phyloP scores from a whole-genome alignment of 2,888 invertebrate genomes.

The Micropterix aruncella region DNA sequence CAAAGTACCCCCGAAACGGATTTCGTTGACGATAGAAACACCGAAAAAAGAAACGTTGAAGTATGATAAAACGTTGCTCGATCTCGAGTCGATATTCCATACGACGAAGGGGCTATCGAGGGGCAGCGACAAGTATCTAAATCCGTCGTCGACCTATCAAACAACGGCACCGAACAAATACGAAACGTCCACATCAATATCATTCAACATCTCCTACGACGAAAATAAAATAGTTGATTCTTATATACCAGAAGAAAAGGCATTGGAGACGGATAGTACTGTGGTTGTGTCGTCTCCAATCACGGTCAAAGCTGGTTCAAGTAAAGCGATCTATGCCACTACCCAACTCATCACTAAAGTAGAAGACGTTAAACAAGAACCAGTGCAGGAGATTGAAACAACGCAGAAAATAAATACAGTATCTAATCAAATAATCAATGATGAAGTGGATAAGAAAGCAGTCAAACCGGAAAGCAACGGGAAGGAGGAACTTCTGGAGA shows the following conservation, averaged over 20 bases:
- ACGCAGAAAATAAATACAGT: too few species aligned
- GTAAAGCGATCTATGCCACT: conserved; percentile 25
- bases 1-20: conserved; percentile 9
- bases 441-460: conserved; percentile 1
- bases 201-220: not conserved
- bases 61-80: conserved; percentile 6
- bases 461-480: conserved; percentile 29
- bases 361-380: too few species aligned
- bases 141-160: conserved; percentile 2
- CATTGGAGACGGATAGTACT: not conserved
- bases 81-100: conserved; percentile 6
- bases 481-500: conserved; percentile 51
- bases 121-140: too few species aligned
- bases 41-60: not conserved
- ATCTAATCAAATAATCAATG: conserved; percentile 21
- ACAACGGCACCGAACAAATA: conserved; percentile 1
- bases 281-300: conserved; percentile 8
- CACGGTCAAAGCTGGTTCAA: conserved; percentile 22
- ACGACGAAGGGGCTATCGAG: too few species aligned
- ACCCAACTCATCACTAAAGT: too few species aligned
- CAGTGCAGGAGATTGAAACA: too few species aligned
- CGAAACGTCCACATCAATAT: not conserved
- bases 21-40: conserved; percentile 7
- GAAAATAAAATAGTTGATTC: not conserved
- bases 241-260: not conserved